These are phyloP conservation scores for Oreochromis aureus DNA, from an alignment of 2,113 vertebrate species.

Conservation along the genomic window DNA sequence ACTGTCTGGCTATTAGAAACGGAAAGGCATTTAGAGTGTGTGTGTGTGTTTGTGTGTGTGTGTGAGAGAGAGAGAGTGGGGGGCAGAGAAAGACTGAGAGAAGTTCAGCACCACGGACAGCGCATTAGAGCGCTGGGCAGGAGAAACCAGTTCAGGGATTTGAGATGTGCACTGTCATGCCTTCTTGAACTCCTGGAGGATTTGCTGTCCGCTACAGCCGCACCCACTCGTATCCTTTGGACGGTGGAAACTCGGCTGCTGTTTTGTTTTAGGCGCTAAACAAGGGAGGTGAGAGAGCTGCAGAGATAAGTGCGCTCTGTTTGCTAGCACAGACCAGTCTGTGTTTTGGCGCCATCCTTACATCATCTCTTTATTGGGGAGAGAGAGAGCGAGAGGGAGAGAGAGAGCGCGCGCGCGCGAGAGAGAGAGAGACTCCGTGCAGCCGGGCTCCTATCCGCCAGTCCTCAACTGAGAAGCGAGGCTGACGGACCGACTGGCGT, in stretches of 20 bases:
- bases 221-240: neutral
- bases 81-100: neutral
- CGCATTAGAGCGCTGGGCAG: conserved; percentile 18
- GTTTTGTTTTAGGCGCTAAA: neutral
- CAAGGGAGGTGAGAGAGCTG: neutral
- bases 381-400: neutral
- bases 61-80: neutral
- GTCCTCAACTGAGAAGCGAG: conserved; percentile 48
- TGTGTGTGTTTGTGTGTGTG: rapidly evolving
- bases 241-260: neutral
- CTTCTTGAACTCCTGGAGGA: conserved; percentile 4
- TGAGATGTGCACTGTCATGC: conserved; percentile 3
- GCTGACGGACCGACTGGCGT: conserved; percentile 34
- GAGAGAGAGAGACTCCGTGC: conserved; percentile 1
- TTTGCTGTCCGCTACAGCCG: neutral
- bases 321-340: neutral
- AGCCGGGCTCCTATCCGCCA: conserved; percentile 45
- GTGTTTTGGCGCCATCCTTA: conserved; percentile 47
- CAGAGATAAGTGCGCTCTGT: neutral
- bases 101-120: conserved; percentile 62
- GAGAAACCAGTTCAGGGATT: conserved; percentile 11
- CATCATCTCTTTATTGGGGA: conserved; percentile 51
- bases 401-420: neutral
- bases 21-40: neutral
- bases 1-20: conserved; percentile 50